Conservation (phyloP, 2,797 vertebrate species). For the Myoxocephalus aenaeus region DNA sequence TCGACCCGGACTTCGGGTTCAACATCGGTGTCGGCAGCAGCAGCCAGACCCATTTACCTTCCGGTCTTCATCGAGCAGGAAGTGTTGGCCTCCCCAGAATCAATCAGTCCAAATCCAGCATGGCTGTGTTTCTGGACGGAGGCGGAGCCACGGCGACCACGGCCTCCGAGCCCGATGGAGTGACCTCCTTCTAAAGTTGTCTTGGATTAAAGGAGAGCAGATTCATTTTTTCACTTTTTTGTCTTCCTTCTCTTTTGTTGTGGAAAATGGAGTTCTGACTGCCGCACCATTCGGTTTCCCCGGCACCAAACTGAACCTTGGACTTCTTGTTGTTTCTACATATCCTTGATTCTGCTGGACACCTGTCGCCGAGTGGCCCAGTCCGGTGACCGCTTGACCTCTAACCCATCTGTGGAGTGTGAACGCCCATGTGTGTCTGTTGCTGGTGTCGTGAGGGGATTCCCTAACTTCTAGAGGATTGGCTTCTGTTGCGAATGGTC, state of each 20-base stretch:
- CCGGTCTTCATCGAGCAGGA: slow-evolving; percentile 48
- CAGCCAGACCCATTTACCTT: slow-evolving; percentile 22
- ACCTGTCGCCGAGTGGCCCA: too few species aligned
- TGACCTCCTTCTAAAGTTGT: slow-evolving; percentile 89
- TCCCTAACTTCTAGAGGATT: neutral
- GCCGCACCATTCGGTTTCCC: neutral
- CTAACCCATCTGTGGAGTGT: neutral
- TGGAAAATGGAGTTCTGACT: neutral
- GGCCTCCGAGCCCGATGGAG: slow-evolving; percentile 85
- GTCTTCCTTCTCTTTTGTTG: slow-evolving; percentile 44
- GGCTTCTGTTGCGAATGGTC: neutral
- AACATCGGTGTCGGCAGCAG: slow-evolving; percentile 64
- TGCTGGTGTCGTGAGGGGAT: neutral
- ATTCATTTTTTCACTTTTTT: slow-evolving; percentile 10
- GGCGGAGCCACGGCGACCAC: slow-evolving; percentile 89
- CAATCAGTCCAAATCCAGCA: slow-evolving; percentile 88
- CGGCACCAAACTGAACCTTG: neutral
- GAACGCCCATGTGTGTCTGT: neutral
- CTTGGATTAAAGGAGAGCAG: neutral
- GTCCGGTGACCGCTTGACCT: neutral
- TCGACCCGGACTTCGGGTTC: slow-evolving; percentile 85
- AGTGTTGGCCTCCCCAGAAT: slow-evolving; percentile 72
- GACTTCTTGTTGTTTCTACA: too few species aligned
- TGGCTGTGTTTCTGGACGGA: slow-evolving; percentile 90
- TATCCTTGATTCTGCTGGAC: too few species aligned